Percentiles rank a stretch among this genome's conserved stretches.
Evolutionary conservation across 1,140 invertebrate species (phyloP).

Genomic region (Latrodectus geometricus): DNA sequence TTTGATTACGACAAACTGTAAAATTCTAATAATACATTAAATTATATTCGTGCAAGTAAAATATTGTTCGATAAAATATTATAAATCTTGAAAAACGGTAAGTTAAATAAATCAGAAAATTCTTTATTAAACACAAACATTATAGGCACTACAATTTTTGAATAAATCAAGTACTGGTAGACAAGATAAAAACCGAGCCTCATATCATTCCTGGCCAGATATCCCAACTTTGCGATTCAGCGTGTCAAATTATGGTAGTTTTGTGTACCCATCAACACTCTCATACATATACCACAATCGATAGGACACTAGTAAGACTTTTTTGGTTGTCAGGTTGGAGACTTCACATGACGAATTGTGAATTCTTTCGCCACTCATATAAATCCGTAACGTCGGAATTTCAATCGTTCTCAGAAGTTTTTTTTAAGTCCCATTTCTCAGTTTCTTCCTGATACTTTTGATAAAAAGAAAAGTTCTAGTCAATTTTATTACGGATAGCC

Average conservation of each 20-base stretch:
- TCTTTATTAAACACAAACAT: no score
- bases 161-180: not conserved
- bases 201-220: not conserved
- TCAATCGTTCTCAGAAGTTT: not conserved
- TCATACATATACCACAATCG: not conserved
- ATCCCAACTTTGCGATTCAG: not conserved
- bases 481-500: not conserved
- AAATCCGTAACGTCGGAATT: not conserved
- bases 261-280: not conserved
- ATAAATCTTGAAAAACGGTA: no score
- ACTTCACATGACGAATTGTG: not conserved
- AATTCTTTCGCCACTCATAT: not conserved
- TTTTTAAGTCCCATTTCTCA: not conserved
- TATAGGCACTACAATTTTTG: no score
- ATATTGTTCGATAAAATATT: no score
- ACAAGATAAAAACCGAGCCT: not conserved
- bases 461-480: not conserved
- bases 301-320: not conserved
- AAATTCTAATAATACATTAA: no score
- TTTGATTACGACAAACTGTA: no score
- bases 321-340: not conserved
- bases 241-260: not conserved
- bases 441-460: not conserved
- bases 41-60: no score
- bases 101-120: no score